Evolutionary conservation across 2,113 vertebrate species (phyloP).

Genomic region (Polyodon spathula): DNA sequence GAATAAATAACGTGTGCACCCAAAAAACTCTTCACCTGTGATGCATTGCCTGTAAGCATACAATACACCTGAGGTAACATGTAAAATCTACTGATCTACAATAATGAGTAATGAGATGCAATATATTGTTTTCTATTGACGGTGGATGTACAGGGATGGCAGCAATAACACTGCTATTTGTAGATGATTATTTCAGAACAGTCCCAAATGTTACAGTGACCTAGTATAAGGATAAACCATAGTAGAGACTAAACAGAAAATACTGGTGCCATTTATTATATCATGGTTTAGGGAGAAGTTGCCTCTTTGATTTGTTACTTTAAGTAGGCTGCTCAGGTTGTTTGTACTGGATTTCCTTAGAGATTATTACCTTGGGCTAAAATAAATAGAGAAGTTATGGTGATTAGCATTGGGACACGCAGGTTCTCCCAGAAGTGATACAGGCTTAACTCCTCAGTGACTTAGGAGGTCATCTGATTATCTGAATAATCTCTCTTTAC

Average conservation of each 20-base stretch:
- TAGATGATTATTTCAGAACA: no score
- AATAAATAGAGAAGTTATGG: conserved; percentile 6
- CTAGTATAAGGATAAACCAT: not conserved
- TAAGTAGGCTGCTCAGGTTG: conserved; percentile 2
- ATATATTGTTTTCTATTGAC: no score
- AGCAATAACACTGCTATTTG: no score
- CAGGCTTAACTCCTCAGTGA: not conserved
- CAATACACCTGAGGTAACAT: no score
- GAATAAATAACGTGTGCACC: no score
- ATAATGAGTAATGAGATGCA: no score
- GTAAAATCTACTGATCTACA: no score
- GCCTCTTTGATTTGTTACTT: conserved; percentile 9
- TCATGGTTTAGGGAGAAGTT: not conserved
- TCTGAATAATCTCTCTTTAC: conserved; percentile 5
- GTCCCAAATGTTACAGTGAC: no score
- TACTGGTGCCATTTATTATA: not conserved
- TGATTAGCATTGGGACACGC: conserved; percentile 29
- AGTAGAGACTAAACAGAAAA: not conserved
- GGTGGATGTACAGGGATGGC: no score
- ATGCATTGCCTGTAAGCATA: no score
- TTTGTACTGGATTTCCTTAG: conserved; percentile 8
- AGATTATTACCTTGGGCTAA: conserved; percentile 13
- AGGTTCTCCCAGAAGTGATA: conserved; percentile 34
- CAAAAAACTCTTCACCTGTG: no score
- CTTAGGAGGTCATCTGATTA: conserved; percentile 15